These are phyloP conservation scores for Oikopleura vanhoeffeni DNA, from an alignment of 23 tunicate genomes.

Conservation along the genomic window DNA sequence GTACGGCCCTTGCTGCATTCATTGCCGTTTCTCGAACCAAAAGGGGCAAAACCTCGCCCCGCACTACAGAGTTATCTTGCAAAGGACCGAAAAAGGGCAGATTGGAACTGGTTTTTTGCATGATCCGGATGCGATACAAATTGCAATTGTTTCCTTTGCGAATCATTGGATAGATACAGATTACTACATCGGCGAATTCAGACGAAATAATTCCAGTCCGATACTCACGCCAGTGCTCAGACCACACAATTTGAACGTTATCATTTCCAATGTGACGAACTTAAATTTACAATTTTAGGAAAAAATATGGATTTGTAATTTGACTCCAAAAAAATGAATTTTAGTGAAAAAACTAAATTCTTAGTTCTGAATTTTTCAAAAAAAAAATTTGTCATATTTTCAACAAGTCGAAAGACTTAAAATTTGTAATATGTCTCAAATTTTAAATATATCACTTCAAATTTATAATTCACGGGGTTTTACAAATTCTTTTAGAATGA, in stretches of 20 bases:
- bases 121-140: conserved; percentile 46
- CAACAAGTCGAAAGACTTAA: too few relatives aligned
- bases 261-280: conserved; percentile 79
- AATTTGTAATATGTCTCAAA: too few relatives aligned
- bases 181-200: conserved; percentile 78
- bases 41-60: conserved; percentile 48
- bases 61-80: conserved; percentile 62
- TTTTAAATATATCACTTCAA: too few relatives aligned
- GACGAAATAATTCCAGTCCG: conserved; percentile 69
- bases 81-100: conserved; percentile 86
- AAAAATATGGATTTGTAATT: too few relatives aligned
- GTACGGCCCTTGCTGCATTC: conserved; percentile 55
- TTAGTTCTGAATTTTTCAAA: too few relatives aligned
- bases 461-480: too few relatives aligned
- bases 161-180: conserved; percentile 56
- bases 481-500: too few relatives aligned
- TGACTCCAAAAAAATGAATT: too few relatives aligned
- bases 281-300: too few relatives aligned
- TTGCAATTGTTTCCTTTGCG: too few relatives aligned
- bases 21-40: conserved; percentile 83
- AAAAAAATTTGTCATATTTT: too few relatives aligned
- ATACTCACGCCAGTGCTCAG: conserved; percentile 64
- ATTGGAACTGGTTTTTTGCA: conserved; percentile 53
- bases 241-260: conserved; percentile 91
- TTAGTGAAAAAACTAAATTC: too few relatives aligned